These are phyloP conservation scores for Linyphia triangularis DNA, from an alignment of 2,888 invertebrate species.

Conservation along the genomic window DNA sequence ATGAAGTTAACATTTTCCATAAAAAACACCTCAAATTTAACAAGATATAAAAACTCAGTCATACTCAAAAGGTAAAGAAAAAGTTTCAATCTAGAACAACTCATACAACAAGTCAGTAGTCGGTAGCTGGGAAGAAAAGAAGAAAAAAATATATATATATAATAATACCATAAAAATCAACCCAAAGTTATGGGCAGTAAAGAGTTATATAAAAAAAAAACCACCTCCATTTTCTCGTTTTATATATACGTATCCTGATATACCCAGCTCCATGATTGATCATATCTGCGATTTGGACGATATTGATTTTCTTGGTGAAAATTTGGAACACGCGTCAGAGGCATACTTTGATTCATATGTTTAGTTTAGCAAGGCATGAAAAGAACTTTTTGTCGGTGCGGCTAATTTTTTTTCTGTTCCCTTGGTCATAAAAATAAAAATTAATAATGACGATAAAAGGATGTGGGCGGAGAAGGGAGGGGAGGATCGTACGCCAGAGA, in stretches of 20 bases:
- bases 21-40: no score
- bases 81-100: no score
- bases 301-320: constrained; percentile 59
- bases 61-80: no score
- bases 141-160: not conserved
- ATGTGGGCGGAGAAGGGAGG: not conserved
- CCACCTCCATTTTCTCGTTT: not conserved
- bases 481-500: constrained; percentile 35
- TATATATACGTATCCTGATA: not conserved
- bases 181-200: constrained; percentile 20
- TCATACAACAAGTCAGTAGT: not conserved
- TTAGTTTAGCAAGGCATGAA: constrained; percentile 69
- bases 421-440: constrained; percentile 57
- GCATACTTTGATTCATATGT: constrained; percentile 64
- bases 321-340: constrained; percentile 51
- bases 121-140: not conserved
- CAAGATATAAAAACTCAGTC: no score
- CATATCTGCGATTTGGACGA: constrained; percentile 37
- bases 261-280: constrained; percentile 54
- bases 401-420: not conserved
- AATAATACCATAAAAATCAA: not conserved
- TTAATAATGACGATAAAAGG: constrained; percentile 59
- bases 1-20: no score
- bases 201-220: constrained; percentile 29
- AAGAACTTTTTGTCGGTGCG: constrained; percentile 56